Percentiles rank a stretch among this genome's conserved stretches.
These are phyloP conservation scores for Ophioninae sp. DNA, from an alignment of 2,888 invertebrate species.

Conservation along the genomic window DNA sequence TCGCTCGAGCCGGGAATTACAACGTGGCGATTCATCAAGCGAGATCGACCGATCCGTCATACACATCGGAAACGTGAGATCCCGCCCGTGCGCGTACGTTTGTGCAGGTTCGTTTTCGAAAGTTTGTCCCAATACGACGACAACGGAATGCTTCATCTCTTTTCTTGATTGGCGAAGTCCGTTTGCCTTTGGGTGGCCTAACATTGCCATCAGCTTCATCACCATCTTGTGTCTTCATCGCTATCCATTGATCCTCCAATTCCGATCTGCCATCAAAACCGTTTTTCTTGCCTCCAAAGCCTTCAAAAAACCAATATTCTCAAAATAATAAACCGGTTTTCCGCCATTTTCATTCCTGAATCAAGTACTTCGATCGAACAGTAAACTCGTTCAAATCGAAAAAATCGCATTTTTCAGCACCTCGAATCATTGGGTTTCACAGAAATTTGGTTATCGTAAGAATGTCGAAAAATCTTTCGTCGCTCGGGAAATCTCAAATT, in stretches of 20 bases:
- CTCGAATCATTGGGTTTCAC: no score
- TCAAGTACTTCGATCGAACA: no score
- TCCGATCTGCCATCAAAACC: not conserved
- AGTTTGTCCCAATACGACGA: slow-evolving; percentile 44
- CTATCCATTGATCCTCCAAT: not conserved
- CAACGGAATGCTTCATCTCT: slow-evolving; percentile 58
- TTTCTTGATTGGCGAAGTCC: not conserved
- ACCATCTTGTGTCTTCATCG: not conserved
- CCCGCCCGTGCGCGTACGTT: slow-evolving; percentile 61
- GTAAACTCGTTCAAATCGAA: no score
- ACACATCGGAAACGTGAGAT: slow-evolving; percentile 64
- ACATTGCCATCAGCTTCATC: not conserved
- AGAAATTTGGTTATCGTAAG: no score
- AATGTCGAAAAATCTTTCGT: no score
- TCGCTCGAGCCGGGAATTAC: slow-evolving; percentile 78
- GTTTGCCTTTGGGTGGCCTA: not conserved
- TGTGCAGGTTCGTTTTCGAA: slow-evolving; percentile 29
- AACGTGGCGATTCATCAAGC: slow-evolving; percentile 79
- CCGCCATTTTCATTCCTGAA: no score
- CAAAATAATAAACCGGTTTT: not conserved
- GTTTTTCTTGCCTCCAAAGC: not conserved
- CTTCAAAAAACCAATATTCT: not conserved
- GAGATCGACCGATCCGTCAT: slow-evolving; percentile 78
- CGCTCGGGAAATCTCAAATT: no score
- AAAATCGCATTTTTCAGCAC: no score